Conservation (phyloP, 1,140 invertebrate species). For the Drosophila saltans region DNA sequence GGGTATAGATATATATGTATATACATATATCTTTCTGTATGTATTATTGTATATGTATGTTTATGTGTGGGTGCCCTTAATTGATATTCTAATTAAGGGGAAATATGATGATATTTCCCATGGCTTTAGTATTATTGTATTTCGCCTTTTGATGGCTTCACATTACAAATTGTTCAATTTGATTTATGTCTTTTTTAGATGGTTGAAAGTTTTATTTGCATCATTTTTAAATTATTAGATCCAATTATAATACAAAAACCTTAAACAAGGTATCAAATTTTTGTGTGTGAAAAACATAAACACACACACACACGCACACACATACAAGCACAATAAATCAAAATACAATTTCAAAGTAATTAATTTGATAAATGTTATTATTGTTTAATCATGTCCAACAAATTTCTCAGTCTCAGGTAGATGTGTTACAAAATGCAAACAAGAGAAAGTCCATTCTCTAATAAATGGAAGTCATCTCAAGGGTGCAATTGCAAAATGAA, state of each 20-base stretch:
- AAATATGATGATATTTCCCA: conserved; percentile 40
- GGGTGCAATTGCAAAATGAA: conserved; percentile 26
- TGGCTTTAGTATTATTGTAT: conserved; percentile 1
- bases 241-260: background rate
- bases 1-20: background rate
- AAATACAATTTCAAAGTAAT: background rate
- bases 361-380: background rate
- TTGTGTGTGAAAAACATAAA: too few species aligned
- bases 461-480: background rate
- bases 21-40: too few species aligned
- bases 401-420: too few species aligned
- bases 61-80: conserved; percentile 37
- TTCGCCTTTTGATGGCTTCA: conserved; percentile 3
- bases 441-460: background rate
- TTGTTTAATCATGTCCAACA: background rate
- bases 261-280: background rate
- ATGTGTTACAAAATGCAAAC: background rate
- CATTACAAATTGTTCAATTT: conserved; percentile 3
- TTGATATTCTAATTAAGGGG: conserved; percentile 72
- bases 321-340: too few species aligned
- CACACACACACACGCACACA: too few species aligned
- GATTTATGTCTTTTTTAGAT: conserved; percentile 7
- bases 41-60: background rate
- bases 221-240: background rate
- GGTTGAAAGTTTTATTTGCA: background rate